Percentiles rank a stretch among this genome's conserved stretches.
These are phyloP conservation scores for Notodonta dromedarius DNA, from an alignment of 2,888 invertebrate species.

Conservation along the genomic window DNA sequence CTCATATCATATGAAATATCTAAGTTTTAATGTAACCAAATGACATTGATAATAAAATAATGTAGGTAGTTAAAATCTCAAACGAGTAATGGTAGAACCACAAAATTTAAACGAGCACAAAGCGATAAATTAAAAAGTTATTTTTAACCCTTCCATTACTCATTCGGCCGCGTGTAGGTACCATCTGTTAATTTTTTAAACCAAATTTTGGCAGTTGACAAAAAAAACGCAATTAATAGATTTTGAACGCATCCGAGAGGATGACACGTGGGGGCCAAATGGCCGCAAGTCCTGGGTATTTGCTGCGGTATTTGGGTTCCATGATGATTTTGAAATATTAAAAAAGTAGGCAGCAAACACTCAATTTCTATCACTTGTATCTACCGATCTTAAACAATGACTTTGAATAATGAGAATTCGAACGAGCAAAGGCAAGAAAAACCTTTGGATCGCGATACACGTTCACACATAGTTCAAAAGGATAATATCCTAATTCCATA, in stretches of 20 bases:
- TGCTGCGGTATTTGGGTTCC: constrained; percentile 54
- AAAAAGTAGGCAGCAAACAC: no score
- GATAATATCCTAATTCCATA: no score
- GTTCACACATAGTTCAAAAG: no score
- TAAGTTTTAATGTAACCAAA: no score
- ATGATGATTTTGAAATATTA: constrained; percentile 5
- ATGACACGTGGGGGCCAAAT: constrained; percentile 78
- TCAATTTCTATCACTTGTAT: no score
- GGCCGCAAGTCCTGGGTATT: constrained; percentile 47
- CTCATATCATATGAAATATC: no score
- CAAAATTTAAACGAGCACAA: constrained; percentile 4
- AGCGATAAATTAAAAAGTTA: constrained; percentile 40
- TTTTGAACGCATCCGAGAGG: constrained; percentile 47
- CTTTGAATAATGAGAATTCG: no score
- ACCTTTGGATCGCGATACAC: no score
- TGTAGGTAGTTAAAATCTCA: background rate
- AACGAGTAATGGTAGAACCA: background rate
- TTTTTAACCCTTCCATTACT: constrained; percentile 64
- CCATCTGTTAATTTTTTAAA: constrained; percentile 42
- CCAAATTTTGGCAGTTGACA: constrained; percentile 55
- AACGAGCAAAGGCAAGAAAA: no score
- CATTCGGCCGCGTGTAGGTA: constrained; percentile 27
- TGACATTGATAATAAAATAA: background rate
- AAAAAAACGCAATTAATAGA: constrained; percentile 72
- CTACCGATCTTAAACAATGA: no score